Base-by-base conservation (phyloP, 2,113 vertebrate species). In the Agapornis roseicollis region DNA sequence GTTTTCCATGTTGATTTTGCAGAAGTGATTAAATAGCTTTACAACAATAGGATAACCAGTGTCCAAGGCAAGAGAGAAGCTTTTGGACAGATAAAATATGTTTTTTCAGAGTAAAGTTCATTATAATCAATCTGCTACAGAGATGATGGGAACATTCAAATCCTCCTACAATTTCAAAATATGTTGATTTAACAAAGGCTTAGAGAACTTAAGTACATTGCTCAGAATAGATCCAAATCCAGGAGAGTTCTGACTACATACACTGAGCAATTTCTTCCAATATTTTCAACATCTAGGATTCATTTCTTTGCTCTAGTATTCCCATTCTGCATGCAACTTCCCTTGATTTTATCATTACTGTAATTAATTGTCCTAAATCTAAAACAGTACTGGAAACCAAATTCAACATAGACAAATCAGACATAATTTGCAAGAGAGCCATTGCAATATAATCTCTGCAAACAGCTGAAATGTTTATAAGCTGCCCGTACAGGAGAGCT, bases 301-400 rank as follows among this genome's bases (percentile, higher is more conserved):
- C 5, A 70, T 66, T 88, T 68, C 25, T 80, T 89, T 35, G 19
- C 66, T 80, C 23, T 63, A 70, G 16, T 35, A 31, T 29, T 93
- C 19, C 58, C 13, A 44, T 94, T 88, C 66, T 50, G 8, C 63
- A 74, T 73, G n/a, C 15, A 94, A 56, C 55, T 80, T 69, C 58
- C 28, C 70, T 65, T 87, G 50, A 82, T 91, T 73, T 89, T 93
- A 73, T 82, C 27, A 60, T 55, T 89, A 70, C 37, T 58, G 42
- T 25, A 82, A 91, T 91, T 81, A 85, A 73, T 93, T 80, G 37
- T 55, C 50, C 64, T 71, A 85, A 91, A 94, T 88, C 37, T 70
- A 89, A 82, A 93, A 24, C 49, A 44, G 46, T 46, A 55, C 11
- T 89, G 64, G 74, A 94, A 94, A 76, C 14, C 55, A 31, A 93